Conservation (phyloP, 2,113 vertebrate species). For the Oncorhynchus keta region DNA sequence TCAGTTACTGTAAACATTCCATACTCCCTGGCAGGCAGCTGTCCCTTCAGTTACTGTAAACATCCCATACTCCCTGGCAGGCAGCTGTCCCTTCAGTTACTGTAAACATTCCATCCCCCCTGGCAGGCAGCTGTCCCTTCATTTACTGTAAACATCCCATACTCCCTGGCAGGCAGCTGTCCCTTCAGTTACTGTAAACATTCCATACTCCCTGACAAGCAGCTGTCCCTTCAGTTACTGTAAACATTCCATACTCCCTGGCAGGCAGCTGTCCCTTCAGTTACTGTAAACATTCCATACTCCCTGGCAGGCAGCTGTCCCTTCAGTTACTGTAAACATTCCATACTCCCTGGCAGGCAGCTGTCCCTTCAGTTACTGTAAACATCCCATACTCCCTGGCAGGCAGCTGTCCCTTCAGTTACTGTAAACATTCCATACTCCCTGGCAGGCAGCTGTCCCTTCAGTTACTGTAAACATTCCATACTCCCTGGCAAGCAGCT, state of each 20-base stretch:
- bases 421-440: constrained; percentile 6
- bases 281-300: constrained; percentile 4
- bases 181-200: not conserved
- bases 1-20: not conserved
- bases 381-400: constrained; percentile 15
- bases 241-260: constrained; percentile 16
- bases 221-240: constrained; percentile 7
- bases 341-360: constrained; percentile 30
- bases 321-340: not conserved
- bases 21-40: constrained; percentile 35
- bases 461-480: too few relatives aligned
- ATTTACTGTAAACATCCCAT: not conserved
- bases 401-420: constrained; percentile 25
- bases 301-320: constrained; percentile 28
- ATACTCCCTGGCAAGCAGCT: too few relatives aligned
- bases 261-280: constrained; percentile 23
- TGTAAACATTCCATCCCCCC: too few relatives aligned
- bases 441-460: constrained; percentile 28
- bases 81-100: too few relatives aligned
- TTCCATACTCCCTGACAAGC: constrained; percentile 27
- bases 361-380: constrained; percentile 1
- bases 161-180: constrained; percentile 33
- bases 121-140: constrained; percentile 27
- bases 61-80: constrained; percentile 9
- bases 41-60: not conserved